Evolutionary conservation across 1,140 invertebrate species (phyloP).

Genomic region (Sweltsa coloradensis): DNA sequence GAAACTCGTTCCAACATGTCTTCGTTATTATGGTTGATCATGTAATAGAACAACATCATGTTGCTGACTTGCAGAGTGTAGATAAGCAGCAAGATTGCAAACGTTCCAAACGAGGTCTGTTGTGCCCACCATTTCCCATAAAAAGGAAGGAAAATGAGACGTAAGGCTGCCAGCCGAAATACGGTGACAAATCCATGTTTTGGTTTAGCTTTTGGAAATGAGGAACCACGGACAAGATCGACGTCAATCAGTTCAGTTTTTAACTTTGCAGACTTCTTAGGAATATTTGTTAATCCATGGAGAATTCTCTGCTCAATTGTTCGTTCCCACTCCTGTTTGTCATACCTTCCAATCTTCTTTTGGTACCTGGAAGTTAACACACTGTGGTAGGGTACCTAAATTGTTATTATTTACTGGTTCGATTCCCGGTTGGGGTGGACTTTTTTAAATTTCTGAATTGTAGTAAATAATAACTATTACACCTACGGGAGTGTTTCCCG

Average conservation of each 20-base stretch:
- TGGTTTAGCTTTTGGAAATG: slow-evolving; percentile 87
- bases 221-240: slow-evolving; percentile 85
- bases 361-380: slow-evolving; percentile 56
- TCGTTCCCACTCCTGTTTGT: slow-evolving; percentile 93
- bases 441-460: too few species aligned
- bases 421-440: too few species aligned
- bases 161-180: slow-evolving; percentile 59
- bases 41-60: slow-evolving; percentile 43
- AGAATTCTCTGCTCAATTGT: slow-evolving; percentile 82
- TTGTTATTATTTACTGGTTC: too few species aligned
- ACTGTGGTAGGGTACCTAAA: too few species aligned
- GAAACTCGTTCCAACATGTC: slow-evolving; percentile 34
- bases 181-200: slow-evolving; percentile 76
- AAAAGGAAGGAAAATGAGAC: slow-evolving; percentile 70
- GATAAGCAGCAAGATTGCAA: slow-evolving; percentile 55
- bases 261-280: slow-evolving; percentile 73
- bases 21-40: slow-evolving; percentile 20
- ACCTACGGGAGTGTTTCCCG: too few species aligned
- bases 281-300: slow-evolving; percentile 70
- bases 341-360: slow-evolving; percentile 89
- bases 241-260: slow-evolving; percentile 92
- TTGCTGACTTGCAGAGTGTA: slow-evolving; percentile 66
- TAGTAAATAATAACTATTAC: too few species aligned
- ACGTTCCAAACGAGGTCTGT: slow-evolving; percentile 67
- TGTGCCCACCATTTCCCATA: slow-evolving; percentile 79